These are phyloP conservation scores for Cepaea hortensis DNA, from an alignment of 2,888 invertebrate species.

Conservation along the genomic window DNA sequence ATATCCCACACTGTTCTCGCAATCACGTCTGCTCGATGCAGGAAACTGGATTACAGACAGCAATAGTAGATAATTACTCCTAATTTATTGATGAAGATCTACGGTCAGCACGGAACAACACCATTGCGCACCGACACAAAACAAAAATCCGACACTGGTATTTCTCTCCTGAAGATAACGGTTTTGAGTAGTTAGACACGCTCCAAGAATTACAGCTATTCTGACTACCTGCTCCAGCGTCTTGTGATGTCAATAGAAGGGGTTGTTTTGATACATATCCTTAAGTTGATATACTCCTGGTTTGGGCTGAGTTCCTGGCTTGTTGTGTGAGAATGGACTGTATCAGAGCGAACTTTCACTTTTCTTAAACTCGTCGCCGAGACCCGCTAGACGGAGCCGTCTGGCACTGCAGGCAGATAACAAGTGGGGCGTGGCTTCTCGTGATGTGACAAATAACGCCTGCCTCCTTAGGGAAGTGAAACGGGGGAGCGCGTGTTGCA, in stretches of 20 bases:
- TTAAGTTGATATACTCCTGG: not conserved
- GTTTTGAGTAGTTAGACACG: no score
- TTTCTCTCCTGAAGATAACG: no score
- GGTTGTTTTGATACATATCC: not conserved
- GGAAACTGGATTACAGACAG: no score
- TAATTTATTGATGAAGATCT: no score
- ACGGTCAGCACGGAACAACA: no score
- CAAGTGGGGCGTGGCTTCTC: conserved; percentile 32
- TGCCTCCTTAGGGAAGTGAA: conserved; percentile 1
- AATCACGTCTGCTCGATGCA: no score
- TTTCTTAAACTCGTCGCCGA: not conserved
- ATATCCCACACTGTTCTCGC: no score
- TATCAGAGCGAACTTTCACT: not conserved
- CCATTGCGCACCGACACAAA: no score
- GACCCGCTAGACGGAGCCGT: not conserved
- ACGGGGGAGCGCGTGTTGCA: not conserved
- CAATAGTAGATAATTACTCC: no score
- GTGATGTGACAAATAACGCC: conserved; percentile 8
- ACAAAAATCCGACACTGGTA: no score
- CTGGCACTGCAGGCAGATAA: conserved; percentile 20
- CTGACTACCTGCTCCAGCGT: no score
- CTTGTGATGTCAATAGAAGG: not conserved
- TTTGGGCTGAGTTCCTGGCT: not conserved
- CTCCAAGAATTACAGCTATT: no score
- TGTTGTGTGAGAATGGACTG: not conserved